Evolutionary conservation across 2,888 invertebrate genomes (phyloP).

Genomic region (Falcaria lacertinaria): DNA sequence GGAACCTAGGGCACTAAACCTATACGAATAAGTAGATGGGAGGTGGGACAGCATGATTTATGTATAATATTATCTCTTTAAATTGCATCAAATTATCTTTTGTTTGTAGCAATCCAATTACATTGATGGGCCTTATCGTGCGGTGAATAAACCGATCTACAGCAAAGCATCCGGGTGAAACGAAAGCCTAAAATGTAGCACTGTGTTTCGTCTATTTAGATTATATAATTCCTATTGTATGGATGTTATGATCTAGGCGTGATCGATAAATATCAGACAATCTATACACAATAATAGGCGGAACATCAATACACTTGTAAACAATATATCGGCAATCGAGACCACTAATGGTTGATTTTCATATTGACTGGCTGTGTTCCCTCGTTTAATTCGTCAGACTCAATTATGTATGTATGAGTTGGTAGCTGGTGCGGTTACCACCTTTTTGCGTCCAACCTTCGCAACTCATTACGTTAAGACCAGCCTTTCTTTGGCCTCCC

Average conservation of each 20-base stretch:
- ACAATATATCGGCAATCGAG: constrained; percentile 5
- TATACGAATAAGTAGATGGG: no score
- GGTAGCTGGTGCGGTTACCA: no score
- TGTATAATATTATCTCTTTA: neutral
- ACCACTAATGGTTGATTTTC: neutral
- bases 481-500: no score
- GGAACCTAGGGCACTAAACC: no score
- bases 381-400: no score
- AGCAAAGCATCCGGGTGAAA: constrained; percentile 29
- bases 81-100: neutral
- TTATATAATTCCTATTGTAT: constrained; percentile 39
- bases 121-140: constrained; percentile 20
- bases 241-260: constrained; percentile 34
- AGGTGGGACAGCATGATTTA: neutral
- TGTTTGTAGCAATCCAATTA: neutral
- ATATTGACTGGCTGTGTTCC: no score
- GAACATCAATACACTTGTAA: constrained; percentile 8
- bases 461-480: no score
- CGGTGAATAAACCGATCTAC: constrained; percentile 23
- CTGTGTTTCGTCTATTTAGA: constrained; percentile 20
- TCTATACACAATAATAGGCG: constrained; percentile 17
- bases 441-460: no score
- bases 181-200: constrained; percentile 15
- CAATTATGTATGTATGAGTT: no score
- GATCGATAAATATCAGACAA: constrained; percentile 34